These are phyloP conservation scores for Muscidifurax raptorellus DNA, from an alignment of 1,140 invertebrate species.

Conservation along the genomic window DNA sequence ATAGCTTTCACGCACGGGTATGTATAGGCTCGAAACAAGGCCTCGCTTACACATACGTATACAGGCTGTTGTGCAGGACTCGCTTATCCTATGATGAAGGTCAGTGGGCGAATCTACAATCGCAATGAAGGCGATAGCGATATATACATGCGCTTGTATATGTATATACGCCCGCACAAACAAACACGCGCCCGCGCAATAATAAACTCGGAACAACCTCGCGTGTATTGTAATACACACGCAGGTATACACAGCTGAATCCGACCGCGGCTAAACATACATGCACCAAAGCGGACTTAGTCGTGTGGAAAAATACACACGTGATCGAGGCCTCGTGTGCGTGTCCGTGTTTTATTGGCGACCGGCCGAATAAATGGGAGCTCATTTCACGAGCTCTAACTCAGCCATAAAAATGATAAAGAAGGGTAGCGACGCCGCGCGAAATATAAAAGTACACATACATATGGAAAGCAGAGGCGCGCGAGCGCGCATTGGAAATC, in stretches of 20 bases:
- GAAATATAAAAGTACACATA: conserved; percentile 62
- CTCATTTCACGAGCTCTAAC: conserved; percentile 67
- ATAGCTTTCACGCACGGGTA: too few relatives aligned
- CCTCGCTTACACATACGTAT: too few relatives aligned
- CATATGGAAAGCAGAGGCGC: conserved; percentile 59
- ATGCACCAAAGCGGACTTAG: too few relatives aligned
- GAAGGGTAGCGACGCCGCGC: conserved; percentile 64
- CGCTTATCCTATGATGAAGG: neutral
- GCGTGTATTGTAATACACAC: neutral
- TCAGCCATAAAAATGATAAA: conserved; percentile 73
- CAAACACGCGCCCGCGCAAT: too few relatives aligned
- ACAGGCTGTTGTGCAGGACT: neutral
- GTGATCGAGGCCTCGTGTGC: neutral
- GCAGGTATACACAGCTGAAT: neutral
- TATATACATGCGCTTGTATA: neutral
- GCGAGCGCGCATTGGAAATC: conserved; percentile 58
- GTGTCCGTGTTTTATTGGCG: conserved; percentile 70
- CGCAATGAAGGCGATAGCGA: too few relatives aligned
- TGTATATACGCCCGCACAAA: neutral
- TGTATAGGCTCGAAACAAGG: neutral
- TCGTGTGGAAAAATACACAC: conserved; percentile 2
- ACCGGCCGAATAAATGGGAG: conserved; percentile 65
- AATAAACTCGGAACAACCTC: neutral
- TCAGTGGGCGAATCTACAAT: neutral
- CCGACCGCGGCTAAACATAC: too few relatives aligned